A percentile compares a stretch with the other conserved stretches of the same genome.
Conservation (phyloP, 2,888 invertebrate species). For the Portevinia maculata region DNA sequence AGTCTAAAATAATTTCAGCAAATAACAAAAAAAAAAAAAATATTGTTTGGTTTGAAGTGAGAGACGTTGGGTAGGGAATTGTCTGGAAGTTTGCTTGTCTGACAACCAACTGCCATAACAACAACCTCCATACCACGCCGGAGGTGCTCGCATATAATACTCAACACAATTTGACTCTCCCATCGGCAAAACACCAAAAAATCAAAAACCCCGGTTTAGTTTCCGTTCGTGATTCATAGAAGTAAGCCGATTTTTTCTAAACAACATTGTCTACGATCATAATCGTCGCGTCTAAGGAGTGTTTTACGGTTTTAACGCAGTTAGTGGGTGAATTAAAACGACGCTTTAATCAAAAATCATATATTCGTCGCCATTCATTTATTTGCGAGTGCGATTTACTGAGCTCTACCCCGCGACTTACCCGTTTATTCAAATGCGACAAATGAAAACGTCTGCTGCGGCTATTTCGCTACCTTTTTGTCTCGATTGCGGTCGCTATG, state of each 20-base stretch:
- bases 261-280: constrained; percentile 12
- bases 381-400: neutral
- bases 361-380: constrained; percentile 46
- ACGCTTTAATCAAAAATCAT: neutral
- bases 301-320: constrained; percentile 17
- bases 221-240: constrained; percentile 72
- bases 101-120: constrained; percentile 57
- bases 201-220: constrained; percentile 66
- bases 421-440: constrained; percentile 1
- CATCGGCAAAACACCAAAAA: constrained; percentile 55
- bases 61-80: constrained; percentile 13
- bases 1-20: constrained; percentile 26
- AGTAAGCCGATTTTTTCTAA: constrained; percentile 43
- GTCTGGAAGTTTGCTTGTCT: constrained; percentile 50
- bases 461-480: neutral
- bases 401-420: too few relatives aligned
- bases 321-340: constrained; percentile 7
- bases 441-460: neutral
- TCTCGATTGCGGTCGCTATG: constrained; percentile 8
- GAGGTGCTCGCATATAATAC: constrained; percentile 27
- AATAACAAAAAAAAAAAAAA: constrained; percentile 21
- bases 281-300: constrained; percentile 9
- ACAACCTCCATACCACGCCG: constrained; percentile 22
- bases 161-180: constrained; percentile 1
- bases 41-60: constrained; percentile 1